Evolutionary conservation across 2,113 vertebrate genomes (phyloP), one percentile per base, ranked within the genome.

Genomic region (Elephas maximus): DNA sequence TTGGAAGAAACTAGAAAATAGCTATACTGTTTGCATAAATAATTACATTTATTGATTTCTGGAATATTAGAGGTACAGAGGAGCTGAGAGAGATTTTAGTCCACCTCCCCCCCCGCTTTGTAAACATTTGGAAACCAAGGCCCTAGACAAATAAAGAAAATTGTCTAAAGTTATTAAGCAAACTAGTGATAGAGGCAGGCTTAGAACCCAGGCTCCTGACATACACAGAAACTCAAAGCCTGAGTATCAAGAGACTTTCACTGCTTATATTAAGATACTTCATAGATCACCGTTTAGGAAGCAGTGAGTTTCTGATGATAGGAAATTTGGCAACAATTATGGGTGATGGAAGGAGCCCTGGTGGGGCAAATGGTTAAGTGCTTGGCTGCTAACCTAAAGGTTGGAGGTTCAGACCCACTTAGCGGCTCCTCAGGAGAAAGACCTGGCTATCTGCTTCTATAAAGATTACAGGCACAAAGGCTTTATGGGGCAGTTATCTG

Each of bases 1-100:
- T 86, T 89, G 62, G 82, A 73, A 78, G 44, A 81, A 57, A 81
- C 44, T 62, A 71, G 78, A 76, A 74, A 92, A 65, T 53, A 76
- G 63, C 73, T 21, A 0, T 57, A 0, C 44, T 96, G 80, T 63
- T 81, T 90, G 73, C 51, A 18, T 94, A 26, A 69, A 51, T 81
- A 71, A 71, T 73, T 78, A 24, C 7, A n/a, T 12, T 65, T 2
- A 24, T 41, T 88, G 88, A 60, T 78, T 62, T 65, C 82, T 89
- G 51, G 37, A 69, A 26, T 79, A 21, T 84, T 74, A 77, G n/a
- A 30, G n/a, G 69, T 63, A 23, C 53, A 76, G 65, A 57, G 67
- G 5, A 26, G 37, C 30, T 71, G 37, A 79, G 77, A 63, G 65
- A 30, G 51, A 21, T 57, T 80, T 96, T 44, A 74, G 51, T 76